Evolutionary conservation across 2,888 invertebrate species (phyloP).

Genomic region (Cataglyphis altisquamis): DNA sequence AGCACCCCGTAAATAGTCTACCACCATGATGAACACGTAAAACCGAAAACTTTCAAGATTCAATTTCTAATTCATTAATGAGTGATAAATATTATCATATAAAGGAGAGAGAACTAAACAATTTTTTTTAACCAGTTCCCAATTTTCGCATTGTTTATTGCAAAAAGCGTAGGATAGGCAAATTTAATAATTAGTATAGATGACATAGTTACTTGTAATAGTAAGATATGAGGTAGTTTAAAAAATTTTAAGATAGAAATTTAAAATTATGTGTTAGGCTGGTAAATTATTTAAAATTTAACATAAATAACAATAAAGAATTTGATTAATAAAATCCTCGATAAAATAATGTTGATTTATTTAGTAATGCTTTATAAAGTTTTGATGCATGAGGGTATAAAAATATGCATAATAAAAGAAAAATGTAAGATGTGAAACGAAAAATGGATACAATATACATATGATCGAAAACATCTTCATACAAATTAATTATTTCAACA

Average conservation of each 20-base stretch:
- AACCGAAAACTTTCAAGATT: neutral
- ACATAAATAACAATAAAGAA: neutral
- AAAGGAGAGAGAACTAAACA: neutral
- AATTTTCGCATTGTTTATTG: neutral
- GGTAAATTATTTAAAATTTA: conserved; percentile 1
- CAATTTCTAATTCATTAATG: neutral
- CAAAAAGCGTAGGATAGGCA: conserved; percentile 1
- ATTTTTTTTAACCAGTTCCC: neutral
- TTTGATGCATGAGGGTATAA: neutral
- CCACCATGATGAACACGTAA: conserved; percentile 77
- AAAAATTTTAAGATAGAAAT: neutral
- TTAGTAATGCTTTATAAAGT: neutral
- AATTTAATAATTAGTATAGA: conserved; percentile 14
- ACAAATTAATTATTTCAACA: conserved; percentile 39
- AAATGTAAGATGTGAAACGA: neutral
- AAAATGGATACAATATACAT: neutral
- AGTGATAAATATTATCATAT: neutral
- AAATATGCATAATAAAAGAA: conserved; percentile 11
- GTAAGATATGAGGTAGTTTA: neutral
- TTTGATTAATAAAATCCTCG: neutral
- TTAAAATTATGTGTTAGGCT: neutral
- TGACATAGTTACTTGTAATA: neutral
- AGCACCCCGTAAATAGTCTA: conserved; percentile 81
- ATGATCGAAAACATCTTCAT: conserved; percentile 66
- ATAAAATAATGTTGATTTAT: conserved; percentile 5